Percentiles rank a stretch among this genome's conserved stretches.
phyloP scores from a whole-genome alignment of 2,113 vertebrate genomes.

The Neolamprologus tretocephalus region DNA sequence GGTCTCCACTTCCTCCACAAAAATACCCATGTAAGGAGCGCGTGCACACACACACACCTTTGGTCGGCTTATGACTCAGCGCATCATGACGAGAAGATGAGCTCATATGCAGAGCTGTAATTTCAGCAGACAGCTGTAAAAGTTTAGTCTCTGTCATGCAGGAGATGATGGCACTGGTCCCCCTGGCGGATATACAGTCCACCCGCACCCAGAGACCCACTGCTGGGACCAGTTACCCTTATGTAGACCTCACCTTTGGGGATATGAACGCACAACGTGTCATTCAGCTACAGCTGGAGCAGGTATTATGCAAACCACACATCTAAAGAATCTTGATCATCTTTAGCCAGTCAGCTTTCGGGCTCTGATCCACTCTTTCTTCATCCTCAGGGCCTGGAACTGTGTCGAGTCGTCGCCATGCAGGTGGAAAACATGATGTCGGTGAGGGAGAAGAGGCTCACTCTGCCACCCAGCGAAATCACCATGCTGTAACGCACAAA shows the following conservation, averaged over 20 bases:
- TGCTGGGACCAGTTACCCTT: constrained; percentile 83
- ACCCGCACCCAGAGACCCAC: constrained; percentile 81
- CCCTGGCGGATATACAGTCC: constrained; percentile 87
- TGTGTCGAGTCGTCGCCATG: constrained; percentile 88
- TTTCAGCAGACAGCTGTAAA: not conserved
- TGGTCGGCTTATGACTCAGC: not conserved
- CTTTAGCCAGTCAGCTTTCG: not conserved
- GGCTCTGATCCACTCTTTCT: not conserved
- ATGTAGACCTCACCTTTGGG: constrained; percentile 84
- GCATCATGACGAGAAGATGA: not conserved
- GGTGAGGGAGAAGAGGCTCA: constrained; percentile 82
- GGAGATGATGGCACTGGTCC: constrained; percentile 80
- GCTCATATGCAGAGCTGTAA: not conserved
- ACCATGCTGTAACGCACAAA: constrained; percentile 79
- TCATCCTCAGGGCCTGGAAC: constrained; percentile 82
- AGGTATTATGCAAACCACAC: constrained; percentile 65
- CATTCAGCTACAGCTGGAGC: constrained; percentile 90
- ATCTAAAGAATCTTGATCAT: not conserved
- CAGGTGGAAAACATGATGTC: constrained; percentile 88
- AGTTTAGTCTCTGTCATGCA: constrained; percentile 42
- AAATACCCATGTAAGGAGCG: constrained; percentile 54
- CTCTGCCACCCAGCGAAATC: constrained; percentile 91
- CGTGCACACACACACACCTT: not conserved
- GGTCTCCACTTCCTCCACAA: constrained; percentile 67
- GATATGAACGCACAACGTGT: constrained; percentile 76